Percentiles rank a stretch among this genome's conserved stretches.
Conservation (phyloP, 1,140 invertebrate species). For the Drosophila bipectinata region DNA sequence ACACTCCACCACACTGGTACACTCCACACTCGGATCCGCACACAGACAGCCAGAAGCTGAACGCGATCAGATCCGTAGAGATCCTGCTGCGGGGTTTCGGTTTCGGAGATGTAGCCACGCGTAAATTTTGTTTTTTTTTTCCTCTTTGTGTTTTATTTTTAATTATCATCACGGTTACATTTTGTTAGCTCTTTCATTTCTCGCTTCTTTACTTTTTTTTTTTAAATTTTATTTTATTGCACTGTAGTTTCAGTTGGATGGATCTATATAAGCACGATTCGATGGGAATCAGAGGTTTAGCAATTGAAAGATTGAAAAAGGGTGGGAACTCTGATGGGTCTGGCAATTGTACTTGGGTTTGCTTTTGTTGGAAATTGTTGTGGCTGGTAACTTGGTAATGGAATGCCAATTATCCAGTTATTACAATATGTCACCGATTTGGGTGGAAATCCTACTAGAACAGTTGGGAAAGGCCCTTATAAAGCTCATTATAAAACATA, state of each 20-base stretch:
- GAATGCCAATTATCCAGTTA: not conserved
- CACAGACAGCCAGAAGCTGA: conserved; percentile 45
- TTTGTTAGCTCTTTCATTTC: conserved; percentile 56
- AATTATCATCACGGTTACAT: conserved; percentile 72
- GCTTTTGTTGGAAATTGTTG: not conserved
- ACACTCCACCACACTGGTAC: conserved; percentile 42
- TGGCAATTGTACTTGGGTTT: not conserved
- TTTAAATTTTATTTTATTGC: conserved; percentile 35
- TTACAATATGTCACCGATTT: conserved; percentile 1
- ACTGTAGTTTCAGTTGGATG: conserved; percentile 48
- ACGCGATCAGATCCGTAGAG: conserved; percentile 40
- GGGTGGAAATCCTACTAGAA: not conserved
- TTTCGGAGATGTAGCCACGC: conserved; percentile 44
- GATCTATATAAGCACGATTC: conserved; percentile 20
- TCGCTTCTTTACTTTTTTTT: conserved; percentile 27
- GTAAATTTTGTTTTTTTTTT: conserved; percentile 43
- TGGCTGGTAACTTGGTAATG: not conserved
- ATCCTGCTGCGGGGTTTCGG: conserved; percentile 54
- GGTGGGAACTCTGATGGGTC: conserved; percentile 11
- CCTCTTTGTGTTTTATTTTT: conserved; percentile 44
- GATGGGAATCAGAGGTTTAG: conserved; percentile 43
- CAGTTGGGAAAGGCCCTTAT: too few species aligned
- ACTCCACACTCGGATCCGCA: conserved; percentile 28
- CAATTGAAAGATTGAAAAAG: conserved; percentile 41
- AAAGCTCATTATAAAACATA: too few species aligned